Base-by-base conservation (phyloP, 1,140 invertebrate species). In the Zaprionus inermis region DNA sequence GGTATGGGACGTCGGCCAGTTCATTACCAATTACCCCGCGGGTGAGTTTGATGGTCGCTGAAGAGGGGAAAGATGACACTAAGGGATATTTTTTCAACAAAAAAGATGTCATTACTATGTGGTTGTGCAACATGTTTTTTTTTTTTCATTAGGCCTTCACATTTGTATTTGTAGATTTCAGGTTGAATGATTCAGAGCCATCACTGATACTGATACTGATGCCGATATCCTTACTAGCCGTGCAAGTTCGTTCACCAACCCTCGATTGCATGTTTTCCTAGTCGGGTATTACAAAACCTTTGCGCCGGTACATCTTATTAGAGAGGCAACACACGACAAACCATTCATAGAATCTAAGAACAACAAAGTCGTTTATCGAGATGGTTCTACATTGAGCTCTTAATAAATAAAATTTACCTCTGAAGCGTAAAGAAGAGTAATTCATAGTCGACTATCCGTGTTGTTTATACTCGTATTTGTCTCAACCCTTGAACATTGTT, bases 61-160 rank as follows among this genome's bases (percentile, higher is more conserved):
- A 65, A 60, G 38, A 58, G 32, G 20, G 24, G 24, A 4, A 28
- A 28, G 24, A 5, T 28, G 22, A 24, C 22, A 28, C 24, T 6
- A 60, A 44, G 67, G 20, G 64, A 67, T 68, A 74, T 76, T 58
- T 78, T 76, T 72, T 65, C 79, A 64, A 78, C 81, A 81, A 79
- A 85, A 77, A 82, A 73, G 83, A 88, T 86, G 82, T 88, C 82
- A 88, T 86, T 88, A 86, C 88, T 82, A 77, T 88, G 83, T 82
- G 82, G 82, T 88, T 73, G 83, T 76, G 82, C 79, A 88, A 82
- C 83, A 88, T 82, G 83, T 86, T 81, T 86, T 86, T 81, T 86
- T 79, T 81, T 76, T 79, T 76, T 67, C 76, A 85, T 82, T 86
- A 70, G 36, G 44, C 49, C 20, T 32, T 70, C 14, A 7, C 38